Conservation (phyloP, 2,113 vertebrate genomes). For the Aptenodytes patagonicus region DNA sequence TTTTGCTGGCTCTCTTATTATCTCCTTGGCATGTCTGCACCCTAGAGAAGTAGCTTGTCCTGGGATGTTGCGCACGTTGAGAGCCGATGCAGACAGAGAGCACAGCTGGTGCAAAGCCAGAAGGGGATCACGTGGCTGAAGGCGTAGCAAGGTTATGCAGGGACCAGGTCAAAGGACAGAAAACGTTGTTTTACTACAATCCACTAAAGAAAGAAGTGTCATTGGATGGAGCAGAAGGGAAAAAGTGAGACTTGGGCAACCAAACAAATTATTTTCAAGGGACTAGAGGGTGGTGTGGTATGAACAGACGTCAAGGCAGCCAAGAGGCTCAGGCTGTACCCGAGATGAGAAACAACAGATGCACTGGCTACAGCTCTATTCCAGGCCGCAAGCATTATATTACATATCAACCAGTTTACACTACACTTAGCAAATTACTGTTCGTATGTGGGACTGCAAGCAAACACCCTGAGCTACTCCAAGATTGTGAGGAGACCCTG, state of each 20-base stretch:
- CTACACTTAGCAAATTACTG: not conserved
- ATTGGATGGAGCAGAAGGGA: not conserved
- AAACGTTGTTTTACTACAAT: not conserved
- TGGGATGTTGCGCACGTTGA: fast-evolving
- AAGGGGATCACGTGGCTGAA: not conserved
- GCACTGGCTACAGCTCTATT: not conserved
- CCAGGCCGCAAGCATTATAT: not conserved
- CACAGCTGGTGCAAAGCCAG: not conserved
- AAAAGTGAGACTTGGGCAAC: not conserved
- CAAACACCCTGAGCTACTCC: not conserved
- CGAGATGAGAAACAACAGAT: not conserved
- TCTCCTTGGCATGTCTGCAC: not conserved
- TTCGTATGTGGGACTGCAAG: not conserved
- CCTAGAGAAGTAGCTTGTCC: not conserved
- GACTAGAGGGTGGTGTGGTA: not conserved
- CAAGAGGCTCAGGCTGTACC: not conserved
- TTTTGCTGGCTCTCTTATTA: not conserved
- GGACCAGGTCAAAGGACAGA: not conserved
- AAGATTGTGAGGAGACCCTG: not conserved
- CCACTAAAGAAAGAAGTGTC: not conserved
- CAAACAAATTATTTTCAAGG: not conserved
- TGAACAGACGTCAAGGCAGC: not conserved
- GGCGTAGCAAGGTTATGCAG: not conserved
- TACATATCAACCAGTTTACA: not conserved
- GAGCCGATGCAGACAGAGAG: not conserved